Base-by-base conservation (phyloP, 2,797 vertebrate species). In the Botia kubotai region DNA sequence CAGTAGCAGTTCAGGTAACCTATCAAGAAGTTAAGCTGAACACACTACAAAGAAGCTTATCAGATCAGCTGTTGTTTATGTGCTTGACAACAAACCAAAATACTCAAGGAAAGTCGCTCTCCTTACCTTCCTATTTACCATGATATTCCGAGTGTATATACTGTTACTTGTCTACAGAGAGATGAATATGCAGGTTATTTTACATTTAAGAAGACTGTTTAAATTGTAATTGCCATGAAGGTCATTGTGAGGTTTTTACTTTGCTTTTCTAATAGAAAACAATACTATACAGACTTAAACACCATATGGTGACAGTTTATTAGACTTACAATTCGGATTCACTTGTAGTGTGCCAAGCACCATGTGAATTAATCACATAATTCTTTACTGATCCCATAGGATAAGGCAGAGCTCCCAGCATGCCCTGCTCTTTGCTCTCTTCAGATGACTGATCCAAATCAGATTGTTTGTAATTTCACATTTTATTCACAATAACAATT, bases 31-130 rank as follows among this genome's bases (percentile, higher is more conserved):
- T 85, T 93, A 88, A 88, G 72, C 86, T 85, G 89, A 86, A 89
- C 89, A 79, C 52, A 66, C 91, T 90, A 88, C 89, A 90, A 93
- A 93, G 89, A 92, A 79, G 90, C 92, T 93, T 92, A 94, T 93
- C 92, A 90, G 83, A 91, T 94, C 90, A 93, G 87, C 65, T 23
- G 55, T 87, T 85, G 87, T 91, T 92, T 91, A 93, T 89, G 89
- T 92, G 89, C 91, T 92, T 92, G 92, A 87, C 87, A 65, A 81
- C 48, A 87, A 90, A 92, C 90, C 83, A 87, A 93, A 93, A 93
- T 93, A 93, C 87, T 71, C 71, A 57, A 10, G 29, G 75, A 75
- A 87, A 83, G 87, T 86, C 87, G 83, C 87, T 87, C 87, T 91
- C 87, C 79, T 63, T 3, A 6, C 12, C 48, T 81, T 67, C 29